These are phyloP conservation scores for Zelleria hepariella DNA, from an alignment of 2,888 invertebrate genomes.

Conservation along the genomic window DNA sequence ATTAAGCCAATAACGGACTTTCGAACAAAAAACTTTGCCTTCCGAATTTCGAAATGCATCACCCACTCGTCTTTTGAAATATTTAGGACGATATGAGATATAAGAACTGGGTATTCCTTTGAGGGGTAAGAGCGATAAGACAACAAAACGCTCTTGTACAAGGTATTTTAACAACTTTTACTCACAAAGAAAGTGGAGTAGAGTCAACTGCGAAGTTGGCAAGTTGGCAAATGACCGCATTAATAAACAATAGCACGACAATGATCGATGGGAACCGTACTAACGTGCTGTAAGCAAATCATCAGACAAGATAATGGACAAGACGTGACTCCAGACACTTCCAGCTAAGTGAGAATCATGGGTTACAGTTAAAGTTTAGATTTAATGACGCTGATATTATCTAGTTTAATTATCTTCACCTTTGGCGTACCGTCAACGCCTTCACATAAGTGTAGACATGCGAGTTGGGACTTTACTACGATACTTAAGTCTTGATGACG, in stretches of 20 bases:
- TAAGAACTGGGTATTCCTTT: no score
- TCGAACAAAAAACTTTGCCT: no score
- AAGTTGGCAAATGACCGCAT: slow-evolving; percentile 6
- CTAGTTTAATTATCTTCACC: neutral
- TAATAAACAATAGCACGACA: slow-evolving; percentile 12
- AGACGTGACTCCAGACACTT: slow-evolving; percentile 31
- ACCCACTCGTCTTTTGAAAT: no score
- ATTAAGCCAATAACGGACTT: no score
- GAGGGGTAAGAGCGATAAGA: no score
- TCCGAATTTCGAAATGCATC: no score
- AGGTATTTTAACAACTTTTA: neutral
- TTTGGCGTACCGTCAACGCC: neutral
- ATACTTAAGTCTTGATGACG: no score
- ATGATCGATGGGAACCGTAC: slow-evolving; percentile 24
- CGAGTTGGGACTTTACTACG: no score
- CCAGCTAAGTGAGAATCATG: slow-evolving; percentile 21
- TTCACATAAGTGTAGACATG: no score
- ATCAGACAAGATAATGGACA: slow-evolving; percentile 33
- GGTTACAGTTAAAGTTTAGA: slow-evolving; percentile 1
- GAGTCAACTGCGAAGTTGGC: neutral
- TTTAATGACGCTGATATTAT: neutral
- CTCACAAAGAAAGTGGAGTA: slow-evolving; percentile 6
- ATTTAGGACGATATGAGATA: no score
- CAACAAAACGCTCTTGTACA: no score
- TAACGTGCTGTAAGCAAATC: slow-evolving; percentile 19